A percentile compares a stretch with the other conserved stretches of the same genome.
These are phyloP conservation scores for Notocelia uddmanniana DNA, from an alignment of 2,888 invertebrate species.

Conservation along the genomic window DNA sequence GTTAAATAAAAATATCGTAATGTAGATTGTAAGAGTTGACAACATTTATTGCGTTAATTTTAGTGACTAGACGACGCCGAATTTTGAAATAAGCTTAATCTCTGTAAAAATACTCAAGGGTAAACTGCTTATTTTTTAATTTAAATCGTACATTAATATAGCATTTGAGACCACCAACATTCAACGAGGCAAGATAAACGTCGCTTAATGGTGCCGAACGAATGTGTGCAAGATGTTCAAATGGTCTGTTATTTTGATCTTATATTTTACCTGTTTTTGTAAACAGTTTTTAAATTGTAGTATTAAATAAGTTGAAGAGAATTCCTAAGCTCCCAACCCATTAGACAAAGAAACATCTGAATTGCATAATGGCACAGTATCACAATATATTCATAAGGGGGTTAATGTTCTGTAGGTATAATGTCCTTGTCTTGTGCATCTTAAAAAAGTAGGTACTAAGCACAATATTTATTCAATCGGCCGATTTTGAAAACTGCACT, in stretches of 20 bases:
- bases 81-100: no score
- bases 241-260: conserved; percentile 3
- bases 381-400: no score
- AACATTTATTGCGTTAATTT: no score
- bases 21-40: no score
- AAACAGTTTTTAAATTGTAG: not conserved
- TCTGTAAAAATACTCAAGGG: no score
- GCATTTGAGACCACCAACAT: not conserved
- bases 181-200: conserved; percentile 13
- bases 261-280: not conserved
- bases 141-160: not conserved
- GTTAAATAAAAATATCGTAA: no score
- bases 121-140: no score
- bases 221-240: conserved; percentile 8
- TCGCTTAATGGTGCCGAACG: not conserved
- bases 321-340: not conserved
- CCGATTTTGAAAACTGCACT: not conserved
- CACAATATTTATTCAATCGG: not conserved
- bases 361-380: no score
- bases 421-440: no score
- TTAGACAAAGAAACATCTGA: no score
- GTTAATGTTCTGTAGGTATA: no score
- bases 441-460: not conserved
- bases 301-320: not conserved
- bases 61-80: no score